Evolutionary conservation across 2,113 vertebrate species (phyloP).

Genomic region (Lepus europaeus): DNA sequence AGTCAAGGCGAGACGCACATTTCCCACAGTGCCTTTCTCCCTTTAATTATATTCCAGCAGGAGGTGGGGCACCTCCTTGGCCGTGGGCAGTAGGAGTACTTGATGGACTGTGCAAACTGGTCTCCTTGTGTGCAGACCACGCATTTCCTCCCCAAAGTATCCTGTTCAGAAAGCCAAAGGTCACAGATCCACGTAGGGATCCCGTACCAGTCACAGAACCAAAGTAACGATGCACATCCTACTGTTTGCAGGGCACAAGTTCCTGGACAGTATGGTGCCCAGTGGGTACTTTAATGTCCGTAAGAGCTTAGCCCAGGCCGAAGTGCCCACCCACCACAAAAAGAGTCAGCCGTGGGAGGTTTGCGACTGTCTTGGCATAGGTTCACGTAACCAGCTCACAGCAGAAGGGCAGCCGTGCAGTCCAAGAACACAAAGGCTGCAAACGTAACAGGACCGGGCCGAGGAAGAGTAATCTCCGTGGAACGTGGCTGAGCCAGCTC

Average conservation of each 20-base stretch:
- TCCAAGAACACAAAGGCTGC: slow-evolving; percentile 93
- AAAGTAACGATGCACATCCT: slow-evolving; percentile 83
- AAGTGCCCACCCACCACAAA: slow-evolving; percentile 95
- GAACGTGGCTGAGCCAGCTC: slow-evolving; percentile 78
- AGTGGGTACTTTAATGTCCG: slow-evolving; percentile 92
- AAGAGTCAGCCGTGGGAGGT: slow-evolving; percentile 93
- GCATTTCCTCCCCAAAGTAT: slow-evolving; percentile 94
- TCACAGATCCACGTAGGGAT: slow-evolving; percentile 95
- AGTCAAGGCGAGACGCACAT: not conserved
- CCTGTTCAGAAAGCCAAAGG: slow-evolving; percentile 95
- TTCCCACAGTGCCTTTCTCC: slow-evolving; percentile 62
- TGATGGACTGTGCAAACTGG: slow-evolving; percentile 89
- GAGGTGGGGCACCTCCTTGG: slow-evolving; percentile 86
- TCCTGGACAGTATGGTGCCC: slow-evolving; percentile 82
- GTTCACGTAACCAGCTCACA: slow-evolving; percentile 94
- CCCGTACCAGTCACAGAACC: slow-evolving; percentile 33
- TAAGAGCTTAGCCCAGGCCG: slow-evolving; percentile 94
- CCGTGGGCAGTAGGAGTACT: slow-evolving; percentile 84
- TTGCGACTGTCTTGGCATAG: slow-evolving; percentile 92
- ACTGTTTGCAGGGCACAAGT: slow-evolving; percentile 73
- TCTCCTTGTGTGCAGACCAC: slow-evolving; percentile 97
- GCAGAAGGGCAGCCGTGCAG: slow-evolving; percentile 90
- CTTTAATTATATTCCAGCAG: slow-evolving; percentile 85
- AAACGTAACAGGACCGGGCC: slow-evolving; percentile 92
- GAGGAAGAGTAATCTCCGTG: slow-evolving; percentile 92